Evolutionary conservation across 2,888 invertebrate species (phyloP).

Genomic region (Apodemia zela): DNA sequence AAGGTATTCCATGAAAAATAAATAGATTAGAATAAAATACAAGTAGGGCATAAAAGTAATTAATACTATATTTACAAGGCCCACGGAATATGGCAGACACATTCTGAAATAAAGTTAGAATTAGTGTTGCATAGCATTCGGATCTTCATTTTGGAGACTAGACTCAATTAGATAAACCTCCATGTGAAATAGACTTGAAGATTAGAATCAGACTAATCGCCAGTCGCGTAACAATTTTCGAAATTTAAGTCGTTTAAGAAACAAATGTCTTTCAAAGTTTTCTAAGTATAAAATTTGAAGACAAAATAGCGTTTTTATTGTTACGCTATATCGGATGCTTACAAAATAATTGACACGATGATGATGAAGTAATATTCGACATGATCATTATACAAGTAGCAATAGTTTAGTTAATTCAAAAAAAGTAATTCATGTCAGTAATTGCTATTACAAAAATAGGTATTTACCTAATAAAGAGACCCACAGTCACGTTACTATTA

Average conservation of each 20-base stretch:
- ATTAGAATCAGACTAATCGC: neutral
- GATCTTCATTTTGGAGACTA: neutral
- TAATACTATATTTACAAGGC: slow-evolving; percentile 67
- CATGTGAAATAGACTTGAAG: neutral
- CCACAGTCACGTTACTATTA: neutral
- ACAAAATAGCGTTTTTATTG: neutral
- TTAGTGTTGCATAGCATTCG: slow-evolving; percentile 1
- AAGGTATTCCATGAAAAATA: slow-evolving; percentile 74
- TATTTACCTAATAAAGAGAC: neutral
- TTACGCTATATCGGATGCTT: neutral
- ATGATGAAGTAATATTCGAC: too few relatives aligned
- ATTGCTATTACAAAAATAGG: too few relatives aligned
- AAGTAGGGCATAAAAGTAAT: slow-evolving; percentile 41
- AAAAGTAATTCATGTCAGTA: too few relatives aligned
- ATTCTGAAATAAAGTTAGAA: slow-evolving; percentile 23
- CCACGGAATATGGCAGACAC: slow-evolving; percentile 50
- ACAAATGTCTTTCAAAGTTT: neutral
- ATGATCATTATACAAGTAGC: too few relatives aligned
- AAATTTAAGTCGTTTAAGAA: neutral
- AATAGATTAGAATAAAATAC: slow-evolving; percentile 57
- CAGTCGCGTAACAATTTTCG: too few relatives aligned
- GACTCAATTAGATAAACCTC: neutral
- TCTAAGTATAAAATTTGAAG: neutral
- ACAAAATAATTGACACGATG: neutral
- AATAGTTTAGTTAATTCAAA: too few relatives aligned